Percentiles rank a stretch among this genome's conserved stretches.
phyloP scores from a whole-genome alignment of 2,113 vertebrate species.

The Raphicerus campestris region DNA sequence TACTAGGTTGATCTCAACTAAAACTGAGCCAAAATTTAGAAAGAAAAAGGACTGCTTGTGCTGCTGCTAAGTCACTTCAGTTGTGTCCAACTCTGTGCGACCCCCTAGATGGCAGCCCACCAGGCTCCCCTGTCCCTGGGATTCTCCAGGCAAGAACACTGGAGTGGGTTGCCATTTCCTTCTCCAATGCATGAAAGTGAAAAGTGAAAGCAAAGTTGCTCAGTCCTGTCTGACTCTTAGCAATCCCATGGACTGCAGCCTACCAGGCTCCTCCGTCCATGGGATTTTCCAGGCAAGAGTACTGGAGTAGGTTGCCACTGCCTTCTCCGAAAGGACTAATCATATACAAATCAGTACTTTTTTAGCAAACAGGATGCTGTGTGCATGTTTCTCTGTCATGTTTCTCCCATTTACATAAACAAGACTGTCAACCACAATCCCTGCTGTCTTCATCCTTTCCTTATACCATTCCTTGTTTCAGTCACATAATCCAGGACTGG shows the following conservation, averaged over 20 bases:
- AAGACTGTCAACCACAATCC: neutral
- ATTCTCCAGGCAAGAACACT: too few species aligned
- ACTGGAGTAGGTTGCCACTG: too few species aligned
- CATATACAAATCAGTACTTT: neutral
- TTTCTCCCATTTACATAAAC: neutral
- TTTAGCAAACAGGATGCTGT: neutral
- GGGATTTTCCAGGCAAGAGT: too few species aligned
- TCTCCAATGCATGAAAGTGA: too few species aligned
- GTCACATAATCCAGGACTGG: neutral
- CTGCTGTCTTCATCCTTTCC: neutral
- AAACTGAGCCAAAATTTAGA: neutral
- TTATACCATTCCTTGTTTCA: neutral
- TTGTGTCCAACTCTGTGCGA: fast-evolving
- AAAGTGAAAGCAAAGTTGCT: too few species aligned
- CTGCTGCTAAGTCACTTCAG: too few species aligned
- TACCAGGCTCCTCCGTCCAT: too few species aligned
- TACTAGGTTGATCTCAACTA: neutral
- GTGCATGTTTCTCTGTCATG: neutral
- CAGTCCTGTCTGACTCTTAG: too few species aligned
- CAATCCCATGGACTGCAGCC: too few species aligned
- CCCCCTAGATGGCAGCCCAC: too few species aligned
- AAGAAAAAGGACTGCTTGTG: neutral
- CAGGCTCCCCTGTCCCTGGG: too few species aligned
- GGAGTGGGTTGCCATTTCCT: too few species aligned
- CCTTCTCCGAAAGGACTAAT: neutral